Conservation (phyloP, 2,797 vertebrate species). For the Phrynocephalus guinanensis region DNA sequence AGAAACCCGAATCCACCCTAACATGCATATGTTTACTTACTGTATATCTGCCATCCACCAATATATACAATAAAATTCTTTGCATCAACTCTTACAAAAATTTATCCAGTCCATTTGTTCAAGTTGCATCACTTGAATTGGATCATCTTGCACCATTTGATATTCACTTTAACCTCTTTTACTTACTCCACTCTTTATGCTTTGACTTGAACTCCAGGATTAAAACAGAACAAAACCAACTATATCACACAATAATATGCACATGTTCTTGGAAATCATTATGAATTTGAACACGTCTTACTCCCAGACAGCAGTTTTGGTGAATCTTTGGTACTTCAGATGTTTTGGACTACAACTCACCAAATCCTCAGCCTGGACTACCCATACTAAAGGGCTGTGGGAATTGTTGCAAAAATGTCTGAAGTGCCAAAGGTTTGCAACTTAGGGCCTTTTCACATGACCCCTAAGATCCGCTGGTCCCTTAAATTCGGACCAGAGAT, state of each 20-base stretch:
- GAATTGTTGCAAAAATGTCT: not conserved
- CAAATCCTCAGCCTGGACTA: too few species aligned
- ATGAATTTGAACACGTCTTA: not conserved
- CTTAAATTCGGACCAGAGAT: too few species aligned
- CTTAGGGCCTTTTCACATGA: too few species aligned
- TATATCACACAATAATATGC: not conserved
- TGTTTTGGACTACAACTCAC: too few species aligned
- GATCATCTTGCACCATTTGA: constrained; percentile 33
- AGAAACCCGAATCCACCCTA: too few species aligned
- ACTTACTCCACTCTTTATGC: not conserved
- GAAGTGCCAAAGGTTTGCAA: too few species aligned
- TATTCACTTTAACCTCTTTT: not conserved
- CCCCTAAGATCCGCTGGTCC: too few species aligned
- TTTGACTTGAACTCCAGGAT: not conserved
- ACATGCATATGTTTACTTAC: not conserved
- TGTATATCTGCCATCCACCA: not conserved
- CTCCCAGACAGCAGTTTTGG: not conserved
- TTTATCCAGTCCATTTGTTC: constrained; percentile 32
- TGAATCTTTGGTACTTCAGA: too few species aligned
- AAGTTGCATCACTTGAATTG: constrained; percentile 6
- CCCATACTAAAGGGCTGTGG: too few species aligned
- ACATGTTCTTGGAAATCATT: not conserved
- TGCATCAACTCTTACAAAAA: constrained; percentile 33
- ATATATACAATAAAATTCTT: not conserved
- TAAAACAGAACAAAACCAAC: not conserved